Conservation (phyloP, 2,113 vertebrate species). For the Eidolon helvum region DNA sequence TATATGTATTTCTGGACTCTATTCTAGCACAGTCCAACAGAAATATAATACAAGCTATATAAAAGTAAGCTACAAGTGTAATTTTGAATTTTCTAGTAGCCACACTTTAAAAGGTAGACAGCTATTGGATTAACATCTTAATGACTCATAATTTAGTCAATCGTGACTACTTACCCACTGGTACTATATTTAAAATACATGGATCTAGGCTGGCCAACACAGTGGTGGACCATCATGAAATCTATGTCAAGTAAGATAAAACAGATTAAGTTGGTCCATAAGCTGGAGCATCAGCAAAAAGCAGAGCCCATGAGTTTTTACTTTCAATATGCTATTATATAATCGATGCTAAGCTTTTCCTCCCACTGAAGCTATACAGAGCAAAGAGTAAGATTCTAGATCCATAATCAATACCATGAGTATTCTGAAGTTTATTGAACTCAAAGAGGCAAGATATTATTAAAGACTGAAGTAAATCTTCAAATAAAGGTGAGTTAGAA, state of each 20-base stretch:
- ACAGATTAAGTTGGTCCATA: not conserved
- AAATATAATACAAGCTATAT: not conserved
- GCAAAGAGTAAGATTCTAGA: not conserved
- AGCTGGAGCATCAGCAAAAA: not conserved
- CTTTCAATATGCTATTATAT: rapidly evolving
- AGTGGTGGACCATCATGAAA: not conserved
- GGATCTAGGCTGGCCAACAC: not conserved
- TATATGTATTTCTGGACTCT: not conserved
- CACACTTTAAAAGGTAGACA: not conserved
- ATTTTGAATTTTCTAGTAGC: not conserved
- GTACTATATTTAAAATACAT: not conserved
- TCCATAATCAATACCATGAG: not conserved
- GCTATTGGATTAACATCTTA: not conserved
- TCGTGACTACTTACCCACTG: not conserved
- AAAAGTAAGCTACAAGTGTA: not conserved
- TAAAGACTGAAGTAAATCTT: not conserved
- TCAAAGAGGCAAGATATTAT: not conserved
- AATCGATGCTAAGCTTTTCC: not conserved
- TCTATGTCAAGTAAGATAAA: not conserved
- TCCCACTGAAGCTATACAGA: rapidly evolving
- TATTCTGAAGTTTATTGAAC: not conserved
- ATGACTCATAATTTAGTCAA: not conserved
- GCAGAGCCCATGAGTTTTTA: not conserved
- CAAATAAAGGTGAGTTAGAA: not conserved
- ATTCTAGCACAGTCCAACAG: not conserved